Conservation (phyloP, 2,797 vertebrate species). For the Alauda arvensis region DNA sequence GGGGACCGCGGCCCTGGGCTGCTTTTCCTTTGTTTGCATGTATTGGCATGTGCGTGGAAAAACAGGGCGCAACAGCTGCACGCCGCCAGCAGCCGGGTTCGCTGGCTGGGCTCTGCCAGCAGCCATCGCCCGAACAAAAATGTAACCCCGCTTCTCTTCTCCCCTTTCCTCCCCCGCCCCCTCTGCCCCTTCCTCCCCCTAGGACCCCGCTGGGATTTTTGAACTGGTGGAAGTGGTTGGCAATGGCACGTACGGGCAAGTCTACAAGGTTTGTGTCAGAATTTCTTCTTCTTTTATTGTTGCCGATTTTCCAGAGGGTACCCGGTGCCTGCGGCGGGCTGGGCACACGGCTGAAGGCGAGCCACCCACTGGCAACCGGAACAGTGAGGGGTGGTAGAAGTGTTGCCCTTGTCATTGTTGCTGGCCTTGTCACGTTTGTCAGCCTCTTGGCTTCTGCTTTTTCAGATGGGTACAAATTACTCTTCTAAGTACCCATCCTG, state of each 20-base stretch:
- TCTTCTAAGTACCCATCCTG: background rate
- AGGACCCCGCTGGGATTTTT: slow-evolving; percentile 97
- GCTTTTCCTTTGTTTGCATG: slow-evolving; percentile 85
- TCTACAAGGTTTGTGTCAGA: slow-evolving; percentile 92
- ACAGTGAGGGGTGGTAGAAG: background rate
- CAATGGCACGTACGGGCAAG: slow-evolving; percentile 98
- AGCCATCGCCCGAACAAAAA: background rate
- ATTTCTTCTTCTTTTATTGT: slow-evolving; percentile 6
- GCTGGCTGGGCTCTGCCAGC: background rate
- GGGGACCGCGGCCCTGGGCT: slow-evolving; percentile 33
- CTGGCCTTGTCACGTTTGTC: slow-evolving; percentile 18
- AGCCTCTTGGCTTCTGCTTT: background rate
- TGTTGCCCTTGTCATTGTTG: slow-evolving; percentile 6
- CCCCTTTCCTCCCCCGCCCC: background rate
- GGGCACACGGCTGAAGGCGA: background rate
- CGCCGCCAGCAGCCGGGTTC: slow-evolving; percentile 42
- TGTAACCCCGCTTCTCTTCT: slow-evolving; percentile 1
- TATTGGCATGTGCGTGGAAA: slow-evolving; percentile 74
- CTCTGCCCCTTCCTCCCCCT: background rate
- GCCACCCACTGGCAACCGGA: background rate
- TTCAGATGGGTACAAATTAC: background rate
- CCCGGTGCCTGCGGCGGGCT: background rate
- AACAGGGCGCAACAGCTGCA: slow-evolving; percentile 73
- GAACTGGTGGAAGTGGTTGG: slow-evolving; percentile 98
- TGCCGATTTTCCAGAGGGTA: background rate